Evolutionary conservation across 2,113 vertebrate genomes (phyloP), one percentile per base, ranked within the genome.

Genomic region (Carlito syrichta): DNA sequence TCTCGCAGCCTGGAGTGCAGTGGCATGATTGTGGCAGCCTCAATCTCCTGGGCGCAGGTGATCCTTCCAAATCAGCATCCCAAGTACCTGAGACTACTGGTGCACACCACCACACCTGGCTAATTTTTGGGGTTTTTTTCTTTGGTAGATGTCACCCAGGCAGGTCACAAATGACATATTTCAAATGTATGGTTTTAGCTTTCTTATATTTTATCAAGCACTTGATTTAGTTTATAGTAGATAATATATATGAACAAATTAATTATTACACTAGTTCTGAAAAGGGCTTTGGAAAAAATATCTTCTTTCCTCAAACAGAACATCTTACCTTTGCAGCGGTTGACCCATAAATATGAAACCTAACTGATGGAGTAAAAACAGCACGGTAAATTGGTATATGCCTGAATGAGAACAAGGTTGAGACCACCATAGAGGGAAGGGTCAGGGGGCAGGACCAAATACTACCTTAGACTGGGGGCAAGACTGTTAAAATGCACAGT

Each of bases 191-290:
- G 40, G 35, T 85, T 92, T 91, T 62, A 50, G 27, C 30, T 71
- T 52, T 82, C 79, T 89, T 82, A 52, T n/a, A 73, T 73, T 91
- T 95, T 69, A 92, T 83, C 30, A 78, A 73, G 91, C 32, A 52
- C 30, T 86, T 78, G 52, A 86, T 78, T 71, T 86, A 58, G 60
- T 45, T n/a, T 54, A 2, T 77, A 32, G 62, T 14, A 89, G 30
- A 50, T 48, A 94, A 73, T 45, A 9, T 66, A 14, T 50, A 91
- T 66, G 32, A 95, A 73, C 88, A 50, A 81, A 81, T 52, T 94
- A 56, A 45, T 43, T 68, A 60, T 50, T 60, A 69, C 2, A 38
- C 86, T 92, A 45, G 50, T 48, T 86, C 56, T 82, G 30, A 52
- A 86, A 89, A 84, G 52, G 54, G 3, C 52, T 76, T 92, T 74